These are phyloP conservation scores for Phenganax marumi DNA, from an alignment of 92 coral and sea anemone genomes.

Conservation along the genomic window DNA sequence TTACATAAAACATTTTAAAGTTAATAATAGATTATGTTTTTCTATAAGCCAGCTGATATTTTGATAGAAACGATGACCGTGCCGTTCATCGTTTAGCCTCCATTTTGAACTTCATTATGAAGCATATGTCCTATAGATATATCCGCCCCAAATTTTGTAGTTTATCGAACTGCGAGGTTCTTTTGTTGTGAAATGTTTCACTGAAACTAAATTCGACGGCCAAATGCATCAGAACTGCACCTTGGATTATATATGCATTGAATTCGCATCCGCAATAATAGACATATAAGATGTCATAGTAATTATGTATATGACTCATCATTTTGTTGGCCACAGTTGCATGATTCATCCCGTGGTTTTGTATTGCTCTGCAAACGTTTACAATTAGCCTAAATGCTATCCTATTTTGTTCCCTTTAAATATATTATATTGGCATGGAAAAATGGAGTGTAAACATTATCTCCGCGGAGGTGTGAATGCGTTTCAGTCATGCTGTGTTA, in stretches of 20 bases:
- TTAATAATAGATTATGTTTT: constrained; percentile 31
- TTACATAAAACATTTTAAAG: constrained; percentile 34
- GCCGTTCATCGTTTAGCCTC: background rate
- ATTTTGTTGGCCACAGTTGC: background rate
- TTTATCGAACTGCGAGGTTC: too few species aligned
- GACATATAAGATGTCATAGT: too few species aligned
- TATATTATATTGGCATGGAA: constrained; percentile 20
- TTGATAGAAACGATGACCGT: constrained; percentile 9
- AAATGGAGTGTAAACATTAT: constrained; percentile 6
- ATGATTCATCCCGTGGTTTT: background rate
- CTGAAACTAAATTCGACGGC: too few species aligned
- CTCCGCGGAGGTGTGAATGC: constrained; percentile 12
- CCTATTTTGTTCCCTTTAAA: constrained; percentile 20
- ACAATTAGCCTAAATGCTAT: constrained; percentile 13
- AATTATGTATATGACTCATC: background rate
- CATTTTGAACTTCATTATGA: too few species aligned
- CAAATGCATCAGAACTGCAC: too few species aligned
- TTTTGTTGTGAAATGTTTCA: too few species aligned
- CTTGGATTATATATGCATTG: too few species aligned
- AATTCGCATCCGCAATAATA: too few species aligned
- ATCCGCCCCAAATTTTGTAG: too few species aligned
- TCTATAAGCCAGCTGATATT: constrained; percentile 35
- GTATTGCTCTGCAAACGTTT: background rate
- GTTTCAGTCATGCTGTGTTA: background rate
- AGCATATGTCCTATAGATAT: too few species aligned